These are phyloP conservation scores for Salticus scenicus DNA, from an alignment of 2,888 invertebrate genomes.

Conservation along the genomic window DNA sequence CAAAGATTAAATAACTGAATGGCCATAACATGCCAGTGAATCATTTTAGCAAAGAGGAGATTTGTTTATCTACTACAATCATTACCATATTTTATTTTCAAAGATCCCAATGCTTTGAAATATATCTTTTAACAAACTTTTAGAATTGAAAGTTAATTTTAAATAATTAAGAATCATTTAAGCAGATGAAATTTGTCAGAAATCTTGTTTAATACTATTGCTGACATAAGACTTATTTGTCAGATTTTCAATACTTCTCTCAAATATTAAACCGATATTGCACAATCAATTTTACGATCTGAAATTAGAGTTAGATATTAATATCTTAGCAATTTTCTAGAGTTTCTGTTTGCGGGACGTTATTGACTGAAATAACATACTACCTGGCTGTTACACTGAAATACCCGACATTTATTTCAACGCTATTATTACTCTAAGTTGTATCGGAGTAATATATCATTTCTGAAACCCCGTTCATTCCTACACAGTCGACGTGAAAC, in stretches of 20 bases:
- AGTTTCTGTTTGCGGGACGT: not conserved
- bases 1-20: too few relatives aligned
- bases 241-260: not conserved
- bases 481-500: not conserved
- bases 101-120: too few relatives aligned
- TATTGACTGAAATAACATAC: not conserved
- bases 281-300: not conserved
- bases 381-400: not conserved
- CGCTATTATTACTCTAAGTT: not conserved
- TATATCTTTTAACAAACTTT: too few relatives aligned
- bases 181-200: too few relatives aligned
- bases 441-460: not conserved
- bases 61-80: too few relatives aligned
- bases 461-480: not conserved
- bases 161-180: too few relatives aligned
- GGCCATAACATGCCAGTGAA: too few relatives aligned
- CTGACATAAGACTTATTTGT: not conserved
- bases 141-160: too few relatives aligned
- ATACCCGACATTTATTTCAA: not conserved
- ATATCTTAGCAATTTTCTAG: not conserved
- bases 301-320: not conserved
- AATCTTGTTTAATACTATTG: not conserved
- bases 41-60: too few relatives aligned
- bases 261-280: not conserved
- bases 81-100: too few relatives aligned